Evolutionary conservation across 2,888 invertebrate species (phyloP).

Genomic region (Limnephilus lunatus): DNA sequence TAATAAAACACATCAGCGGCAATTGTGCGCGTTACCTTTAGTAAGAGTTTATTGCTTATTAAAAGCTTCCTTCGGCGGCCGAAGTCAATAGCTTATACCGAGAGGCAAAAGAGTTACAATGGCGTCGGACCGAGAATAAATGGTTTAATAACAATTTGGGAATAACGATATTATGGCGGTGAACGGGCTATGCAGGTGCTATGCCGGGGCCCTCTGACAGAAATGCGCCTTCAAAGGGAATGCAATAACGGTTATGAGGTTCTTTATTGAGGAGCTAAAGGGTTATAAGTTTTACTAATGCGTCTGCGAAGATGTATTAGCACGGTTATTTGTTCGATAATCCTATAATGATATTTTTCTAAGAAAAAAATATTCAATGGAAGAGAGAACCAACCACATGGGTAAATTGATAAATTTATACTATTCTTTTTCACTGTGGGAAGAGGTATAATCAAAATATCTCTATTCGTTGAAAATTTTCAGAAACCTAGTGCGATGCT

Average conservation of each 20-base stretch:
- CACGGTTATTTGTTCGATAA: neutral
- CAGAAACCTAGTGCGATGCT: too few species aligned
- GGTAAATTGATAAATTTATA: neutral
- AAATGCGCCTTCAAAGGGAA: neutral
- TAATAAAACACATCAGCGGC: conserved; percentile 18
- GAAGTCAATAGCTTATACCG: conserved; percentile 55
- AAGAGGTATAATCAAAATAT: neutral
- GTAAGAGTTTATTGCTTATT: conserved; percentile 14
- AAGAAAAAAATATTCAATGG: neutral
- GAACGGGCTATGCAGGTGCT: conserved; percentile 37
- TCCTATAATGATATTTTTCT: neutral
- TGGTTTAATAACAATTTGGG: conserved; percentile 64
- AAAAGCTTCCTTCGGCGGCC: conserved; percentile 39
- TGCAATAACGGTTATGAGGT: neutral
- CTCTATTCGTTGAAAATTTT: neutral
- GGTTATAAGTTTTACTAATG: neutral
- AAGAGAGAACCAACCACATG: too few species aligned
- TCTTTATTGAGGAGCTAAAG: neutral
- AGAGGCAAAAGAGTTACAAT: conserved; percentile 52
- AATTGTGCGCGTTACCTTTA: conserved; percentile 23
- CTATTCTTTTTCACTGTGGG: too few species aligned
- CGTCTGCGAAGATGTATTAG: neutral
- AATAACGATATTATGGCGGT: conserved; percentile 51
- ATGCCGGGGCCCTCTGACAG: neutral
- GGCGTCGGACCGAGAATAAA: conserved; percentile 58